Evolutionary conservation across 2,113 vertebrate species (phyloP).

Genomic region (Equus quagga): DNA sequence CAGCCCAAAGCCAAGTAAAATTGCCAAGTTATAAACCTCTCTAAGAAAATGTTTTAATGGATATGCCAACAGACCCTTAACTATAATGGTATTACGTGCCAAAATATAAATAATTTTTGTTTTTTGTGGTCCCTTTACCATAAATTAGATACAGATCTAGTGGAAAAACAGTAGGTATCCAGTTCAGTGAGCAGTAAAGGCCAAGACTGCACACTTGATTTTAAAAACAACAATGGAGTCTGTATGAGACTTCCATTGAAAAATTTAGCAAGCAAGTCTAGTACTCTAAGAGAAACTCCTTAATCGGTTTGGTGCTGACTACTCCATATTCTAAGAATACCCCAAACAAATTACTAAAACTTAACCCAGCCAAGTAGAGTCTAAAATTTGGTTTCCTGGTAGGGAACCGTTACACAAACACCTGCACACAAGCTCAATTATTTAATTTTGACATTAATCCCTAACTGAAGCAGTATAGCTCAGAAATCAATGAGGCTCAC

Average conservation of each 20-base stretch:
- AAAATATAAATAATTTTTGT: conserved; percentile 87
- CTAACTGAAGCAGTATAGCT: conserved; percentile 48
- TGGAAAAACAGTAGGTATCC: conserved; percentile 86
- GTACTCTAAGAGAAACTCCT: conserved; percentile 82
- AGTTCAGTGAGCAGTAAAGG: conserved; percentile 84
- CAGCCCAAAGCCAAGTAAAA: conserved; percentile 87
- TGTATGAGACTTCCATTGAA: conserved; percentile 80
- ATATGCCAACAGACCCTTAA: conserved; percentile 88
- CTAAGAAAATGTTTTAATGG: conserved; percentile 87
- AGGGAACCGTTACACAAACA: conserved; percentile 68
- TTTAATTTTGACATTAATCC: conserved; percentile 69
- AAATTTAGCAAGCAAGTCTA: conserved; percentile 76
- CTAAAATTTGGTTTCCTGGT: conserved; percentile 75
- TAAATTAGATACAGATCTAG: conserved; percentile 88
- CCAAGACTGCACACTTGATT: conserved; percentile 82
- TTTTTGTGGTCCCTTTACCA: conserved; percentile 85
- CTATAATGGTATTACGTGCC: conserved; percentile 84
- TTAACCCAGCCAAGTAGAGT: conserved; percentile 70
- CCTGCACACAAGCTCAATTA: conserved; percentile 68
- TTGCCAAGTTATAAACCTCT: conserved; percentile 87
- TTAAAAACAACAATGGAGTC: conserved; percentile 85
- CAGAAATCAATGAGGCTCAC: conserved; percentile 53
- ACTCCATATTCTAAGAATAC: conserved; percentile 81
- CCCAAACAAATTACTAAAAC: conserved; percentile 82
- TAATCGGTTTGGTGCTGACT: conserved; percentile 85